Evolutionary conservation across 92 coral and sea anemone species (phyloP).

Genomic region (Phenganax marumi): DNA sequence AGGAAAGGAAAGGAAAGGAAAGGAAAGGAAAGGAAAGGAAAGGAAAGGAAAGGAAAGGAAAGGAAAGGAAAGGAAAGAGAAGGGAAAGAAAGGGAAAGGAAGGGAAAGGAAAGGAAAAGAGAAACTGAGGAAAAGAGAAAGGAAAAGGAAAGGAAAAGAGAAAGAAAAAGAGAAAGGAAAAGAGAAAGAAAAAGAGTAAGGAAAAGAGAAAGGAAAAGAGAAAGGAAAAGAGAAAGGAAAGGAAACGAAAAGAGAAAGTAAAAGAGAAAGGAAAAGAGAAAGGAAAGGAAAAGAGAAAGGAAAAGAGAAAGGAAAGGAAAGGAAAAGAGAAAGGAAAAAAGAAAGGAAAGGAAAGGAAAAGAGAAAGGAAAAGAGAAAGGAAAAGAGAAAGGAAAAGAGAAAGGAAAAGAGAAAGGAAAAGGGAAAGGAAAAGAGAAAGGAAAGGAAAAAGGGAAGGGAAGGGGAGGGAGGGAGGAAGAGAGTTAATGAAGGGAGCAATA

Average conservation of each 20-base stretch:
- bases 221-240: not conserved
- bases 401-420: not conserved
- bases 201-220: not conserved
- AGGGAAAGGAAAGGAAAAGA: not conserved
- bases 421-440: not conserved
- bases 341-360: slow-evolving; percentile 4
- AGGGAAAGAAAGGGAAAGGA: not conserved
- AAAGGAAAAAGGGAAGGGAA: not conserved
- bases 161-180: not conserved
- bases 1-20: not conserved
- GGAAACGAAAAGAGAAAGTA: not conserved
- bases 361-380: not conserved
- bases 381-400: not conserved
- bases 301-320: not conserved
- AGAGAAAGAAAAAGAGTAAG: not conserved
- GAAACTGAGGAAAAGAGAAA: not conserved
- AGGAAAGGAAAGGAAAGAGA: not conserved
- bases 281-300: not conserved
- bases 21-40: not conserved
- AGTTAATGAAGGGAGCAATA: not conserved
- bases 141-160: not conserved
- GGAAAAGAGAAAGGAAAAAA: not conserved
- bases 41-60: not conserved
- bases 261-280: not conserved
- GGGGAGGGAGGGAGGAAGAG: not conserved